phyloP scores from a whole-genome alignment of 2,113 vertebrate species.

The Podarcis muralis region DNA sequence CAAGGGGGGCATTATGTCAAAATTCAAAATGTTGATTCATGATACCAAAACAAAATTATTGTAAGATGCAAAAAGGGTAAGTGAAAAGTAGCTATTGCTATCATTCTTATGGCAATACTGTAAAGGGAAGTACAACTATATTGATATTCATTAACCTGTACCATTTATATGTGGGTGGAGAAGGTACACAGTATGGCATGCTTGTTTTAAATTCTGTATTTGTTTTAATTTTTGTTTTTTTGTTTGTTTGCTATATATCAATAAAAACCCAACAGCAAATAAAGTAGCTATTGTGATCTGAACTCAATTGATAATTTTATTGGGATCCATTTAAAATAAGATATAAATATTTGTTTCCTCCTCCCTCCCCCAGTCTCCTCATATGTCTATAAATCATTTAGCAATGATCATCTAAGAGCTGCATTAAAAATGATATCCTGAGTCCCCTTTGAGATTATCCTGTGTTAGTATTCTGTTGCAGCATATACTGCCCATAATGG shows the following conservation, averaged over 20 bases:
- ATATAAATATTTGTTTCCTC: slow-evolving; percentile 49
- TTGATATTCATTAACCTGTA: too few relatives aligned
- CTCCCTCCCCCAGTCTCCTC: not conserved
- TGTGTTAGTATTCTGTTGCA: slow-evolving; percentile 71
- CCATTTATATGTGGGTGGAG: too few relatives aligned
- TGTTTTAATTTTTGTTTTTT: too few relatives aligned
- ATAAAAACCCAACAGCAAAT: not conserved
- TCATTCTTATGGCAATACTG: too few relatives aligned
- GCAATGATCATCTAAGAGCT: slow-evolving; percentile 69
- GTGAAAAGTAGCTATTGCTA: not conserved
- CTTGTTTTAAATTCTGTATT: too few relatives aligned
- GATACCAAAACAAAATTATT: not conserved
- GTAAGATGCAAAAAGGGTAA: not conserved
- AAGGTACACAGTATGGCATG: too few relatives aligned
- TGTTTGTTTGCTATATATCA: too few relatives aligned
- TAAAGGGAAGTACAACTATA: too few relatives aligned
- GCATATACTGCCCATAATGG: slow-evolving; percentile 64
- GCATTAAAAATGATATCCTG: slow-evolving; percentile 60
- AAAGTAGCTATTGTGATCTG: not conserved
- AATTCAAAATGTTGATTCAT: not conserved
- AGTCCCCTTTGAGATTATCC: slow-evolving; percentile 57
- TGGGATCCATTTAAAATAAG: slow-evolving; percentile 58
- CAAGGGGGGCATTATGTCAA: too few relatives aligned
- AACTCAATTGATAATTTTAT: slow-evolving; percentile 54
- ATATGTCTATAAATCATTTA: slow-evolving; percentile 72